Percentiles rank a stretch among this genome's conserved stretches.
Conservation (phyloP, 64 coral and sea anemone species). For the Porites australiensis region DNA sequence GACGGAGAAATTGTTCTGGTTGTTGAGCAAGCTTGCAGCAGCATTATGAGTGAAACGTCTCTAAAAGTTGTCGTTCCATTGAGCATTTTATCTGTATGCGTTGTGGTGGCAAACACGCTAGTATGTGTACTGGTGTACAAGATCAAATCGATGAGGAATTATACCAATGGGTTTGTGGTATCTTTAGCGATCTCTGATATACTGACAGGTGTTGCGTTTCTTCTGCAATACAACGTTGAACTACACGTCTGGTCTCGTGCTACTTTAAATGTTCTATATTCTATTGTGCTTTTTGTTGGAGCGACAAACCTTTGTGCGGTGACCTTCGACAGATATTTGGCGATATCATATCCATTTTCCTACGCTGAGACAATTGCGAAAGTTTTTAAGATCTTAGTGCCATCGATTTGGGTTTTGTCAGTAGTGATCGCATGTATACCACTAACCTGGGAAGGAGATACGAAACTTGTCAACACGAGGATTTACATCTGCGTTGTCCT, state of each 20-base stretch:
- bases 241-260: conserved; percentile 40
- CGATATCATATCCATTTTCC: conserved; percentile 52
- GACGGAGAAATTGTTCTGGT: background rate
- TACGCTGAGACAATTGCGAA: conserved; percentile 41
- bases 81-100: conserved; percentile 49
- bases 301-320: conserved; percentile 69
- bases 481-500: conserved; percentile 60
- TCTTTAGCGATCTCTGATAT: conserved; percentile 69
- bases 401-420: conserved; percentile 59
- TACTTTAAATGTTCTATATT: conserved; percentile 55
- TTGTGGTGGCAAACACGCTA: conserved; percentile 42
- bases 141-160: conserved; percentile 67
- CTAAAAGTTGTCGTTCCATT: conserved; percentile 13
- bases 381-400: conserved; percentile 58
- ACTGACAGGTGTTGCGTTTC: conserved; percentile 52
- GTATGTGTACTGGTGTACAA: conserved; percentile 68
- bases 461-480: conserved; percentile 1
- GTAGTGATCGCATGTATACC: conserved; percentile 56
- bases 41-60: background rate
- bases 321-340: conserved; percentile 70
- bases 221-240: conserved; percentile 58
- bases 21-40: background rate
- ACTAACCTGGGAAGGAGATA: conserved; percentile 47
- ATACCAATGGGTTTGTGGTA: conserved; percentile 74
- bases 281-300: conserved; percentile 61